Conservation (phyloP, 1,140 invertebrate genomes). For the Rhyzopertha dominica region DNA sequence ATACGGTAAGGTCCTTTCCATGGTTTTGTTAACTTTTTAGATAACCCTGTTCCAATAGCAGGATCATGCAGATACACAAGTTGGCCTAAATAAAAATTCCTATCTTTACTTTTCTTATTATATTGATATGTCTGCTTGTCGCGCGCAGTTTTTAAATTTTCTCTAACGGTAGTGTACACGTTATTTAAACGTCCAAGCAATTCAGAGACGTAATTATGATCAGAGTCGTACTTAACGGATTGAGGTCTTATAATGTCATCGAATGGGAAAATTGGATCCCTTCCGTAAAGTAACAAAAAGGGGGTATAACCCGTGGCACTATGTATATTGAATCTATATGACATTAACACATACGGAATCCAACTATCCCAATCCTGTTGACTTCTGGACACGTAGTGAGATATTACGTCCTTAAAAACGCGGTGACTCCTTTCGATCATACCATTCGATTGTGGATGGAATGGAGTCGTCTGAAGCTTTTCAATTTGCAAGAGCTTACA, state of each 20-base stretch:
- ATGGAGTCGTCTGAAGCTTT: constrained; percentile 29
- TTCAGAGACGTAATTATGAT: constrained; percentile 18
- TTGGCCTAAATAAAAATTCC: too few relatives aligned
- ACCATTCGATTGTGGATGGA: constrained; percentile 30
- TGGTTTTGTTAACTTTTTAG: too few relatives aligned
- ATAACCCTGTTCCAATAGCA: too few relatives aligned
- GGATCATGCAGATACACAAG: too few relatives aligned
- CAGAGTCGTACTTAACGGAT: constrained; percentile 16
- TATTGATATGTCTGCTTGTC: too few relatives aligned
- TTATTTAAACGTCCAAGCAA: too few relatives aligned
- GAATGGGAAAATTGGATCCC: constrained; percentile 19
- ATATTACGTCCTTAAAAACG: constrained; percentile 18
- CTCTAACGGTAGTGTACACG: too few relatives aligned
- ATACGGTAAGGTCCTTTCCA: too few relatives aligned
- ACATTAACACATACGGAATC: constrained; percentile 22
- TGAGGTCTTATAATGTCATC: constrained; percentile 18
- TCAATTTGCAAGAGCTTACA: constrained; percentile 33
- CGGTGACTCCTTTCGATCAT: constrained; percentile 24
- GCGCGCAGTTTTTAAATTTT: too few relatives aligned
- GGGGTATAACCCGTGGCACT: constrained; percentile 28
- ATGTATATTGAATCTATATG: constrained; percentile 31
- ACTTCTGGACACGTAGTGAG: constrained; percentile 18
- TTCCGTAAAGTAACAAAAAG: constrained; percentile 24
- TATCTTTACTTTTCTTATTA: too few relatives aligned
- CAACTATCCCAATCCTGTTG: constrained; percentile 39